These are phyloP conservation scores for Yponomeuta sedellus DNA, from an alignment of 2,888 invertebrate species.

Conservation along the genomic window DNA sequence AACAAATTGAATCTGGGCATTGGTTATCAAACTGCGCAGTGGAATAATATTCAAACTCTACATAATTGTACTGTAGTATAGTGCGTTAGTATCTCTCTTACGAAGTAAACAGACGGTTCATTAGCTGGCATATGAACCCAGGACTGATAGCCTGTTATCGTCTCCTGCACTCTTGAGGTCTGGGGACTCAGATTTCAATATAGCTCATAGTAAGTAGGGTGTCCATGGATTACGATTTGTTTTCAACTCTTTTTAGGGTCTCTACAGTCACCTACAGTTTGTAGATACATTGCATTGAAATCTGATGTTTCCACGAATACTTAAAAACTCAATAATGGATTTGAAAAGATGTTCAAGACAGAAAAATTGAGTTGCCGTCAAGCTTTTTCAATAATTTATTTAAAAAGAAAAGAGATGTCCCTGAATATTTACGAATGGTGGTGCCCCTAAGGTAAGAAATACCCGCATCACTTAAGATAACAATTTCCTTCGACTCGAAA, in stretches of 20 bases:
- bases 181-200: conserved; percentile 67
- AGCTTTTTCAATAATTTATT: too few relatives aligned
- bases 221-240: background rate
- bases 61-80: background rate
- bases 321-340: background rate
- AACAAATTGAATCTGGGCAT: conserved; percentile 58
- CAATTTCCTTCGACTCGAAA: conserved; percentile 60
- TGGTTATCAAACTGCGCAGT: conserved; percentile 51
- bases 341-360: too few relatives aligned
- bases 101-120: conserved; percentile 67
- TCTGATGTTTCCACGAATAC: too few relatives aligned
- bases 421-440: background rate
- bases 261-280: too few relatives aligned
- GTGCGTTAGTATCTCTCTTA: conserved; percentile 35
- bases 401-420: background rate
- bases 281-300: too few relatives aligned
- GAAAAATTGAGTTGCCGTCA: too few relatives aligned
- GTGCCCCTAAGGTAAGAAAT: conserved; percentile 41
- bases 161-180: conserved; percentile 56
- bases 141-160: conserved; percentile 62
- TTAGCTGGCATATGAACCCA: conserved; percentile 69
- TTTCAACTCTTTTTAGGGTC: background rate
- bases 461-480: conserved; percentile 63
- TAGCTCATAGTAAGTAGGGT: conserved; percentile 2
- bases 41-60: conserved; percentile 19